These are phyloP conservation scores for Drosophila carrolli DNA, from an alignment of 1,140 invertebrate species.

Conservation along the genomic window DNA sequence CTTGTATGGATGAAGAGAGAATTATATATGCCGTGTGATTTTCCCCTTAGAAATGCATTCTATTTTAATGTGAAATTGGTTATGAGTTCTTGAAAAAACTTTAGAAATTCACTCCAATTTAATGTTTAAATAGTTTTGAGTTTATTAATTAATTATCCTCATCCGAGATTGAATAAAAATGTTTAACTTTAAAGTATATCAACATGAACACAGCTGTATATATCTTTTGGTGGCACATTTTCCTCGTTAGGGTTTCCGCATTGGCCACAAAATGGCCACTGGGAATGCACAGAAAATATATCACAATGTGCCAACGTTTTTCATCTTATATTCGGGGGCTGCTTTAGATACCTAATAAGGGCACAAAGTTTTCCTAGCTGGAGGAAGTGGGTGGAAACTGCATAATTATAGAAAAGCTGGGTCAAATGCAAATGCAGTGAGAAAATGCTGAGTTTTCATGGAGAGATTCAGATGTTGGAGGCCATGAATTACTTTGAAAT, in stretches of 20 bases:
- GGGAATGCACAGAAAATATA: conserved; percentile 47
- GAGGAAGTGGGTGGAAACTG: conserved; percentile 10
- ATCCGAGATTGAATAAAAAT: no score
- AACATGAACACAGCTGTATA: background rate
- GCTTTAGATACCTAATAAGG: conserved; percentile 38
- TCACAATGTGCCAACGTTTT: conserved; percentile 42
- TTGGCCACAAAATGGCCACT: conserved; percentile 24
- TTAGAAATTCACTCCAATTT: no score
- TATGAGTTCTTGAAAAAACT: no score
- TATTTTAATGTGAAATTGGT: no score
- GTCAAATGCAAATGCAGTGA: conserved; percentile 61
- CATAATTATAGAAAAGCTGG: conserved; percentile 60
- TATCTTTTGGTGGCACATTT: conserved; percentile 36
- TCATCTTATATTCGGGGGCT: conserved; percentile 25
- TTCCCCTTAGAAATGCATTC: no score
- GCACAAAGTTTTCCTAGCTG: conserved; percentile 44
- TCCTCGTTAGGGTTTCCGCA: conserved; percentile 68
- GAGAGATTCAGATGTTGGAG: background rate
- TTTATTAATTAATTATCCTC: no score
- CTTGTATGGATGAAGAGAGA: no score
- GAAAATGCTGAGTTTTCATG: conserved; percentile 10
- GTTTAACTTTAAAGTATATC: background rate
- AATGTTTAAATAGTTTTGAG: no score
- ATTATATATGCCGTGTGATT: no score
- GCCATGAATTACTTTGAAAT: conserved; percentile 41